Evolutionary conservation across 2,113 vertebrate species (phyloP).

Genomic region (Spheniscus mendiculus): DNA sequence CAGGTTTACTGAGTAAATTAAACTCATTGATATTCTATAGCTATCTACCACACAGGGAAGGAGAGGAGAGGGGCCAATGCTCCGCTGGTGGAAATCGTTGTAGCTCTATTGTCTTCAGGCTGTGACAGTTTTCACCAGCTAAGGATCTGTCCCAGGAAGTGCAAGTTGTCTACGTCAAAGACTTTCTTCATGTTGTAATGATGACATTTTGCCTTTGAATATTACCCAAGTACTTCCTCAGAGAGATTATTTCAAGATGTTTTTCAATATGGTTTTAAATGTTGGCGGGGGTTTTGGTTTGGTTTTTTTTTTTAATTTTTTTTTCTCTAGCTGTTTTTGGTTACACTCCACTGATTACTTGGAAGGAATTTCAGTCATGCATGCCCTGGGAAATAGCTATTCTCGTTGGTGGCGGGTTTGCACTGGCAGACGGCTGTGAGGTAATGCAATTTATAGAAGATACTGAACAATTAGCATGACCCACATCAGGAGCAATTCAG

Average conservation of each 20-base stretch:
- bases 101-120: background rate
- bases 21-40: background rate
- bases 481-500: background rate
- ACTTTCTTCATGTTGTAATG: background rate
- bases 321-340: constrained; percentile 69
- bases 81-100: background rate
- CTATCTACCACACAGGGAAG: background rate
- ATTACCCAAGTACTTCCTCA: background rate
- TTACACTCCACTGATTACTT: constrained; percentile 84
- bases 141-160: background rate
- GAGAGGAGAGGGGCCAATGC: background rate
- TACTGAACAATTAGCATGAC: constrained; percentile 9
- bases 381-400: constrained; percentile 94
- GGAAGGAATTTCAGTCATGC: constrained; percentile 91
- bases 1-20: background rate
- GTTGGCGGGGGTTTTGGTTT: background rate
- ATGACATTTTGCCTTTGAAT: background rate
- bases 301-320: background rate
- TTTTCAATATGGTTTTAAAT: background rate
- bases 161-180: background rate
- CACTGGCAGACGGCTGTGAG: constrained; percentile 90
- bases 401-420: constrained; percentile 93
- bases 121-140: background rate
- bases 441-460: constrained; percentile 68
- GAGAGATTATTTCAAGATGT: background rate